These are phyloP conservation scores for Acanthisitta chloris DNA, from an alignment of 2,113 vertebrate species.

Conservation along the genomic window DNA sequence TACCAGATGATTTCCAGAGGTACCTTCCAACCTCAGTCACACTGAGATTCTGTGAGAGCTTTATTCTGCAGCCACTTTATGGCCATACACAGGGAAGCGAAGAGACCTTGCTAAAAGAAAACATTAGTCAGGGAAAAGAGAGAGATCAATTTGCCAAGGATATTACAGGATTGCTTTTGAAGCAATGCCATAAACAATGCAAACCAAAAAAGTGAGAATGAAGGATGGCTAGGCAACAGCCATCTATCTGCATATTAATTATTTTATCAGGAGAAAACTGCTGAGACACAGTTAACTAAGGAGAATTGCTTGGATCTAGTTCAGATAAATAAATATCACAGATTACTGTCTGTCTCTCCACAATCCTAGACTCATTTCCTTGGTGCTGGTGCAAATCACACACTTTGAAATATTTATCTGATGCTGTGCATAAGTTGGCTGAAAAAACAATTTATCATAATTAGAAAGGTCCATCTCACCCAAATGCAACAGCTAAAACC, in stretches of 20 bases:
- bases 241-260: constrained; percentile 31
- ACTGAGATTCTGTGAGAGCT: not conserved
- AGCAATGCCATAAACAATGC: constrained; percentile 14
- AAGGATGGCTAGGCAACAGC: not conserved
- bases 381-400: not conserved
- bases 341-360: not conserved
- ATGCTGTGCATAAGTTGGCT: not conserved
- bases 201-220: constrained; percentile 2
- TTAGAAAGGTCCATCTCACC: not conserved
- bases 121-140: not conserved
- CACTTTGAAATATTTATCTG: not conserved
- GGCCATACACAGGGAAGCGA: not conserved
- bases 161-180: constrained; percentile 20
- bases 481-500: not conserved
- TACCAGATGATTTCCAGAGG: not conserved
- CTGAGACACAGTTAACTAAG: constrained; percentile 33
- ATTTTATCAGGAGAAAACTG: constrained; percentile 29
- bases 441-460: not conserved
- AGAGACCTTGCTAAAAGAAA: not conserved
- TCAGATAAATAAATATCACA: not conserved
- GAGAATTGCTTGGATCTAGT: not conserved
- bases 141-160: not conserved
- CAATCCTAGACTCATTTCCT: not conserved
- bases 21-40: not conserved
- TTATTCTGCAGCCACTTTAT: accelerated